phyloP scores from a whole-genome alignment of 1,140 invertebrate genomes.

The Sipha flava region DNA sequence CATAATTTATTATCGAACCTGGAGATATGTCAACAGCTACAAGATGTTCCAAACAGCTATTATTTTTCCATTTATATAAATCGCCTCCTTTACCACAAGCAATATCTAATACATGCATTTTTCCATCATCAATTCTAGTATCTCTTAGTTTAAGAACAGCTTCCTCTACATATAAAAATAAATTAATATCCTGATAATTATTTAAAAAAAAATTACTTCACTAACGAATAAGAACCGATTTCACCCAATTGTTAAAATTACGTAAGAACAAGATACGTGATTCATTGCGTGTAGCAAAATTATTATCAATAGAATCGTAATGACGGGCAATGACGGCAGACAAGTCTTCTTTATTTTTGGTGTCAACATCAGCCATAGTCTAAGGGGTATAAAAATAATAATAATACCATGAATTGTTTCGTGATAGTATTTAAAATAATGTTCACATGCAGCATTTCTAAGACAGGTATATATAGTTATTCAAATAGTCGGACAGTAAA shows the following conservation, averaged over 20 bases:
- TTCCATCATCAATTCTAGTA: conserved; percentile 50
- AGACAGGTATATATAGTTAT: too few species aligned
- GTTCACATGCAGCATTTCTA: background rate
- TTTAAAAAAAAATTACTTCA: conserved; percentile 14
- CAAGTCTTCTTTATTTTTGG: background rate
- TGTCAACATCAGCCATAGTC: background rate
- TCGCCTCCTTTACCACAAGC: conserved; percentile 95
- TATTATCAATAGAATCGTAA: conserved; percentile 73
- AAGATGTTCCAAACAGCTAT: conserved; percentile 70
- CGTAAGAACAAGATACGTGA: conserved; percentile 87
- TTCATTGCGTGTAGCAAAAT: conserved; percentile 64
- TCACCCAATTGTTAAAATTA: conserved; percentile 99
- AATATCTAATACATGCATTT: conserved; percentile 60
- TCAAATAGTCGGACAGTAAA: too few species aligned
- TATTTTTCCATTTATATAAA: conserved; percentile 82
- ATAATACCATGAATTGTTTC: too few species aligned
- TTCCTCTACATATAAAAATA: conserved; percentile 46
- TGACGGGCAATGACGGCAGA: conserved; percentile 73
- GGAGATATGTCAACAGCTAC: conserved; percentile 92
- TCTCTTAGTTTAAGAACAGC: conserved; percentile 57
- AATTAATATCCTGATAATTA: background rate
- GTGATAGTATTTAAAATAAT: background rate
- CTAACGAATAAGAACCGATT: conserved; percentile 82
- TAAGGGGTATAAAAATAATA: background rate
- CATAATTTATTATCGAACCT: conserved; percentile 80